phyloP scores from a whole-genome alignment of 2,797 vertebrate genomes.

The Enteromius mattozi region DNA sequence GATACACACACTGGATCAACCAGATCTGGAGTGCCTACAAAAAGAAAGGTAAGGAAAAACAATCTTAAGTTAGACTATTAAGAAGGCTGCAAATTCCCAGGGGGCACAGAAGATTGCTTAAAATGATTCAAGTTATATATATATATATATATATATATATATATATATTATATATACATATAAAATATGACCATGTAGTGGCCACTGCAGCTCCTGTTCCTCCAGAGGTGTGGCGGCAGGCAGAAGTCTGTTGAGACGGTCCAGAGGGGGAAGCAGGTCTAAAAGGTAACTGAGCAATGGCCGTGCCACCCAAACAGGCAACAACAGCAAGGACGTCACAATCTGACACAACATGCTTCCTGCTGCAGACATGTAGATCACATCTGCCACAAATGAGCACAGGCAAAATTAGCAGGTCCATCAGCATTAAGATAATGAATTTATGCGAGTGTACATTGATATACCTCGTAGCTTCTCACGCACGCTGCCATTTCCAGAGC shows the following conservation, averaged over 20 bases:
- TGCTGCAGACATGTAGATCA: slow-evolving; percentile 94
- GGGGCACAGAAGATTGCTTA: not conserved
- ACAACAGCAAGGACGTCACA: slow-evolving; percentile 88
- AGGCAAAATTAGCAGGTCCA: not conserved
- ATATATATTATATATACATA: not conserved
- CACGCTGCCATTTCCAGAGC: slow-evolving; percentile 94
- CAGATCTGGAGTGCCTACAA: slow-evolving; percentile 86
- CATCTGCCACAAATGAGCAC: slow-evolving; percentile 76
- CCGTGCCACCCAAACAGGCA: slow-evolving; percentile 92
- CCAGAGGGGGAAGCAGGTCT: slow-evolving; percentile 92
- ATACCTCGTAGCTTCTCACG: slow-evolving; percentile 92
- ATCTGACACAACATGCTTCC: slow-evolving; percentile 98
- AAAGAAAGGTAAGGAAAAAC: not conserved
- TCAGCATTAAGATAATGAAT: not conserved
- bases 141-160: too few species aligned
- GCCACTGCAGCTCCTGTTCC: slow-evolving; percentile 98
- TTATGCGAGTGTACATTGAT: not conserved
- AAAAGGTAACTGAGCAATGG: slow-evolving; percentile 91
- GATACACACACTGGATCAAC: slow-evolving; percentile 84
- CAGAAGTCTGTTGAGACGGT: slow-evolving; percentile 90
- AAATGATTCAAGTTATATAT: not conserved
- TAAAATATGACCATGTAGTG: slow-evolving; percentile 87
- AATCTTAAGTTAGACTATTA: too few species aligned
- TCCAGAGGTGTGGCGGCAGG: slow-evolving; percentile 91
- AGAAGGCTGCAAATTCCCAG: too few species aligned